Base-by-base conservation (phyloP, 2,797 vertebrate species). In the Hydrocynus forskahlii region DNA sequence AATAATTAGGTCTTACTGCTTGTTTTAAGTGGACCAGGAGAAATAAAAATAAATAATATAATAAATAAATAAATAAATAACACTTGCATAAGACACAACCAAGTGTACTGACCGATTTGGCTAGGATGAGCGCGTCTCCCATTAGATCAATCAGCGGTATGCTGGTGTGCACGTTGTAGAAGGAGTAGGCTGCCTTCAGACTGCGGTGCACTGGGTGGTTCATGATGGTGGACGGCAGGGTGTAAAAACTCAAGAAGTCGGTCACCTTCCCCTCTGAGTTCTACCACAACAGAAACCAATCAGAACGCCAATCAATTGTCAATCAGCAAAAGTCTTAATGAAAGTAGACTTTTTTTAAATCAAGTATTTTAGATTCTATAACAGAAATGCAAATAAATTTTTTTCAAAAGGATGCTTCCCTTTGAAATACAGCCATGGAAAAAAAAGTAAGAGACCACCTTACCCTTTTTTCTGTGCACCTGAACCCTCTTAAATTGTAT, bases 191-290 rank as follows among this genome's bases (percentile, higher is more conserved):
- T 12, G 98, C 98, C 91, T 99, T 99, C 85, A 99, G 94, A 89
- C 97, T 99, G 92, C 95, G 97, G 92, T 99, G 98, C 83, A 97
- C 95, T 0, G 97, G 95, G 90, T 99, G 97, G 90, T 98, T 99
- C 98, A 99, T 99, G 89, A 99, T 98, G 91, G 98, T 99, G 78
- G 97, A 99, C 69, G 97, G 97, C 90, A 99, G 94, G 0, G 97
- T 99, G 90, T 99, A 99, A 90, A 99, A 99, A 91, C 98, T 99
- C 91, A 99, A 88, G 89, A 99, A 95, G 83, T 99, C 98, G 0
- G 97, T 99, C 91, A 99, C 94, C 83, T 96, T 96, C 13, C 97
- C 96, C 0, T 93, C 90, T 0, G 92, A n/a, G 0, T 89, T 96
- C 98, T 99, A 91, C 12, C 66, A 45, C 21, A 62, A 0, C 68